phyloP scores from a whole-genome alignment of 2,888 invertebrate genomes.

The Chironomus tentans region DNA sequence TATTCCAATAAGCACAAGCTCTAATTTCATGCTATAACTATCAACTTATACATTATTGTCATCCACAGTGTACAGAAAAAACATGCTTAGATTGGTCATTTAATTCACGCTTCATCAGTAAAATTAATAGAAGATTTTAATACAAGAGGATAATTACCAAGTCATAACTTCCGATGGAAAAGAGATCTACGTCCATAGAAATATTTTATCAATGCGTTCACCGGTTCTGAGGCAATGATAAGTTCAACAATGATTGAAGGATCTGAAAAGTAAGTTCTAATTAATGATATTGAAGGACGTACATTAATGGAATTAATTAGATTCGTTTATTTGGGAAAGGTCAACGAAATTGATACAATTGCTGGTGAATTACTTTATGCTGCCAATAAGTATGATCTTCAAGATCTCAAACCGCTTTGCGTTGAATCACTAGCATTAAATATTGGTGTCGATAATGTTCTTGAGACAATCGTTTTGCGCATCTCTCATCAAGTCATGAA shows the following conservation, averaged over 20 bases:
- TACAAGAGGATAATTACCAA: too few relatives aligned
- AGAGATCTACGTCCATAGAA: neutral
- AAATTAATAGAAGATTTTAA: too few relatives aligned
- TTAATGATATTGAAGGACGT: neutral
- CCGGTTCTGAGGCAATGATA: neutral
- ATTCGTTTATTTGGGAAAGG: neutral
- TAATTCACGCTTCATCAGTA: conserved; percentile 80
- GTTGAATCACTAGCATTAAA: neutral
- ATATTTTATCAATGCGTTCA: neutral
- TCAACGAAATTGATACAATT: neutral
- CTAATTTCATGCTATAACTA: too few relatives aligned
- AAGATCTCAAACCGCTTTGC: neutral
- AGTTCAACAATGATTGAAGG: neutral
- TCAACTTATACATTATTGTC: neutral
- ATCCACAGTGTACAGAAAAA: conserved; percentile 63
- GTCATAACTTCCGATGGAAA: neutral
- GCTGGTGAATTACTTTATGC: neutral
- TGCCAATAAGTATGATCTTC: neutral
- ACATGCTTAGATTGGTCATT: conserved; percentile 86
- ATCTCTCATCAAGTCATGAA: neutral
- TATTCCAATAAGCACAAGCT: too few relatives aligned
- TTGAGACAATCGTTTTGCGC: neutral
- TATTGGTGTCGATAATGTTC: neutral
- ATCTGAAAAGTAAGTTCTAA: neutral
- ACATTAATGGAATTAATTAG: neutral